Conservation (phyloP, 2,113 vertebrate genomes). For the Tupaia tana region DNA sequence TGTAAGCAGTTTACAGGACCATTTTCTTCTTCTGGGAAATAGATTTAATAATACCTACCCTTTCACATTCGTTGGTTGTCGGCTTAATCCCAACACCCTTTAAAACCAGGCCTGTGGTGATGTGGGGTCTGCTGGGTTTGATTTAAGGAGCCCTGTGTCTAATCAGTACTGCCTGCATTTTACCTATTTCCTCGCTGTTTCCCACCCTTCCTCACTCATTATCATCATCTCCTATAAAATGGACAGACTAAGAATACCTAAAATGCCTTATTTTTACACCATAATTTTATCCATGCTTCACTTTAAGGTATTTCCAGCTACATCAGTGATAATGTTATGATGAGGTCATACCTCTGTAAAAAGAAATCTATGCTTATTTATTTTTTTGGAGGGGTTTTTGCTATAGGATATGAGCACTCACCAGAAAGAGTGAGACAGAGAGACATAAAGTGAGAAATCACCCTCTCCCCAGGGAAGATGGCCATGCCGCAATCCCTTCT, state of each 20-base stretch:
- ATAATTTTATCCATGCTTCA: background rate
- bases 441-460: no score
- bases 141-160: accelerated
- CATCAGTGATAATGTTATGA: background rate
- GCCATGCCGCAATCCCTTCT: no score
- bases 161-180: background rate
- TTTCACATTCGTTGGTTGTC: background rate
- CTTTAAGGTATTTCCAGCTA: background rate
- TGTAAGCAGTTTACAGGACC: background rate
- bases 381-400: no score
- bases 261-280: background rate
- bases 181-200: background rate
- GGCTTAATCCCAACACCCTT: background rate
- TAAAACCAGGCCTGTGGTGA: background rate
- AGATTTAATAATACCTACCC: background rate
- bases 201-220: background rate
- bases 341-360: background rate
- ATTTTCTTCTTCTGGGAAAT: background rate
- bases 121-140: background rate
- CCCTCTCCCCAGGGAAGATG: no score
- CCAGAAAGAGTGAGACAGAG: no score
- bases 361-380: no score
- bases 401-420: no score
- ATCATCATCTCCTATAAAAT: background rate
- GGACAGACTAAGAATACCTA: background rate